A percentile compares a stretch with the other conserved stretches of the same genome.
Conservation (phyloP, 2,888 invertebrate genomes). For the Clostera curtula region DNA sequence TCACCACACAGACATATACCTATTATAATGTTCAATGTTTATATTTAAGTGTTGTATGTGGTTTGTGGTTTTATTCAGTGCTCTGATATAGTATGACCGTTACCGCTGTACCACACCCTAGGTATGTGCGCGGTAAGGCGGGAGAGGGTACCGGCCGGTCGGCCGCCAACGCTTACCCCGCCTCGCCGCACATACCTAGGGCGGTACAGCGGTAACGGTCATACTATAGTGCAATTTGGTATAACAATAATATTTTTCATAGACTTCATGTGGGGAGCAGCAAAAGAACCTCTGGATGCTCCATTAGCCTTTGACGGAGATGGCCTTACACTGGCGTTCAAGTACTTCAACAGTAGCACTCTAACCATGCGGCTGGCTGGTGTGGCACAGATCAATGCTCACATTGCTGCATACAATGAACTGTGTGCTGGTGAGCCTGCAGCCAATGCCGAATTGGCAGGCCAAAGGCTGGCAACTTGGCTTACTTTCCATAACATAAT, state of each 20-base stretch:
- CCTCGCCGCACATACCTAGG: too few species aligned
- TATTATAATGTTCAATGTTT: too few species aligned
- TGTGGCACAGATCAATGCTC: constrained; percentile 95
- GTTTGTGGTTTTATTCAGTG: too few species aligned
- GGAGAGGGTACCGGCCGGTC: too few species aligned
- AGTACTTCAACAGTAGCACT: constrained; percentile 96
- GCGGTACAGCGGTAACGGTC: background rate
- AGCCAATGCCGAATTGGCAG: constrained; percentile 88
- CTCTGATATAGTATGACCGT: too few species aligned
- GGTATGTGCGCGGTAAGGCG: too few species aligned
- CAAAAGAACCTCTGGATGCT: constrained; percentile 92
- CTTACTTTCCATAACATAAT: constrained; percentile 91
- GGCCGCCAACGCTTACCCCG: too few species aligned
- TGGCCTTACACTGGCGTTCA: constrained; percentile 94
- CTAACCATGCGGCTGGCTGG: constrained; percentile 95
- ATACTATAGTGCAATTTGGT: background rate
- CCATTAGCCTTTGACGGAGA: constrained; percentile 91
- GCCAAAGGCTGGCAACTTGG: constrained; percentile 91
- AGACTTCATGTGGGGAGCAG: constrained; percentile 97
- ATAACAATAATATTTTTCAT: constrained; percentile 5
- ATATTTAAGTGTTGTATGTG: too few species aligned
- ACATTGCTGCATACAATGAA: constrained; percentile 93
- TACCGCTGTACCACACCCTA: too few species aligned
- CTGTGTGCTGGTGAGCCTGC: constrained; percentile 91
- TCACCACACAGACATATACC: too few species aligned